Evolutionary conservation across 2,888 invertebrate species (phyloP), one percentile per base, ranked within the genome.

Genomic region (Cosmia pyralina): DNA sequence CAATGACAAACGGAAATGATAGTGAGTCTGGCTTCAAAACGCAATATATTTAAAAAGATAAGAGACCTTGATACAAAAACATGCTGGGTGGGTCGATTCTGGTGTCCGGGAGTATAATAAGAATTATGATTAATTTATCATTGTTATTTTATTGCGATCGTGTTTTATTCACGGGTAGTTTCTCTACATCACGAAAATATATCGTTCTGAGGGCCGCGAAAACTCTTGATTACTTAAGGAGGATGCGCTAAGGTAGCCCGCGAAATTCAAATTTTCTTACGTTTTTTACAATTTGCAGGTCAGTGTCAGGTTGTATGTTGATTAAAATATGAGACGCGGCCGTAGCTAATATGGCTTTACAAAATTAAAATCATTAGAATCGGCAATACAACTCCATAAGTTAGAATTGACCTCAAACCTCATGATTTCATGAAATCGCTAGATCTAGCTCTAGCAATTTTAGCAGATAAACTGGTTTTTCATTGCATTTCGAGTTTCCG

Each of bases 121-220:
- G 52, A 58, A 57, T 22, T 28, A 67, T 63, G 67, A 64, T n/a
- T 34, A 17, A 59, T 63, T 62, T 34, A 55, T 52, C 34, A 22
- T 65, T 68, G 28, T 76, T 77, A 63, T 69, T 34, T 38, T 63
- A 38, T 38, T 46, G 22, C 22, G 50, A 66, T 34, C 19, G 22
- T 70, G 15, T 60, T 53, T 58, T 1, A 58, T 66, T 53, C 44
- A 57, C 19, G 17, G n/a, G 7, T n/a, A 46, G 4, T 52, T 38
- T 59, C 4, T 22, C 2, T 17, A 13, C 41, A 58, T 13, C 19
- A 38, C 46, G 4, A 11, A 19, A 22, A 64, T 52, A 22, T 53
- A 46, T 38, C n/a, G n/a, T n/a, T n/a, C n/a, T n/a, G n/a, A n/a
- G 41, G 15, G 10, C 5, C 15, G 19, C 46, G 10, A n/a, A 28